Conservation (phyloP, 2,888 invertebrate species). For the Pelosia muscerda region DNA sequence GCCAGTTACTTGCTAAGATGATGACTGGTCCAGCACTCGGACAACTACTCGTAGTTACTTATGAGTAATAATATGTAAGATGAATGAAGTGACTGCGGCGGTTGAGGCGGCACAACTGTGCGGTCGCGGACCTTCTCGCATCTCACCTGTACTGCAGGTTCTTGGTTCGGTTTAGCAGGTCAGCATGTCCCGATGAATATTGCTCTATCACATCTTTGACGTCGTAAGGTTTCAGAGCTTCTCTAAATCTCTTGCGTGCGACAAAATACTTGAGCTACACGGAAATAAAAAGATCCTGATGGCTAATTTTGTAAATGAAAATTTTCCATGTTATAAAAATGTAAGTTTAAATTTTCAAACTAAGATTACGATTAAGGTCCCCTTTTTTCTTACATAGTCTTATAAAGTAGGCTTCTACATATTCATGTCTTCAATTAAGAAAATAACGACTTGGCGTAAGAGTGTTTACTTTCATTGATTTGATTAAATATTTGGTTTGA, state of each 20-base stretch:
- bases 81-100: slow-evolving; percentile 58
- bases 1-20: slow-evolving; percentile 31
- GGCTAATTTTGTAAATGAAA: slow-evolving; percentile 49
- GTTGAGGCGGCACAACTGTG: slow-evolving; percentile 40
- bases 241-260: slow-evolving; percentile 96
- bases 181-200: slow-evolving; percentile 95
- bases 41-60: slow-evolving; percentile 24
- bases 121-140: slow-evolving; percentile 48
- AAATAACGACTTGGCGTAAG: not conserved
- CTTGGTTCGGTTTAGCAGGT: slow-evolving; percentile 95
- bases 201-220: slow-evolving; percentile 98
- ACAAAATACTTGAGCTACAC: slow-evolving; percentile 95
- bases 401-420: slow-evolving; percentile 6
- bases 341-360: not conserved
- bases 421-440: not conserved
- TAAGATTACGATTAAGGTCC: not conserved
- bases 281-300: slow-evolving; percentile 81
- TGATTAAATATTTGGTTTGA: not conserved
- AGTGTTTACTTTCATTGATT: not conserved
- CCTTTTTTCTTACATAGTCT: not conserved
- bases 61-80: slow-evolving; percentile 57
- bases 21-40: slow-evolving; percentile 17
- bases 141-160: slow-evolving; percentile 94
- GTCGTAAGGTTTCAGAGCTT: slow-evolving; percentile 97
- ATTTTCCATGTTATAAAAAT: slow-evolving; percentile 3